phyloP scores from a whole-genome alignment of 2,797 vertebrate species.

The Labroides dimidiatus region DNA sequence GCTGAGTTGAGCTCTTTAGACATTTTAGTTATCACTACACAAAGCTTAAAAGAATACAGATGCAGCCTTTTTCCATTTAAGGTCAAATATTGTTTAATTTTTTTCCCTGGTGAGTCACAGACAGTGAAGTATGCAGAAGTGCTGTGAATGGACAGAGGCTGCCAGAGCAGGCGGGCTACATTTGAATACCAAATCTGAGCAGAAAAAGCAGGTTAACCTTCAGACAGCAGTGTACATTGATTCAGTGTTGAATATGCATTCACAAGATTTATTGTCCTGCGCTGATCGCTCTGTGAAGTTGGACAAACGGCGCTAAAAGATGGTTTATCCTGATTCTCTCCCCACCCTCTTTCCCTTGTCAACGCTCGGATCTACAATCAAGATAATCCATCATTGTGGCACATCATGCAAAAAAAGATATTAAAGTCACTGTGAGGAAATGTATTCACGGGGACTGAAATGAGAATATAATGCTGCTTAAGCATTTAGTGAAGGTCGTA shows the following conservation, averaged over 20 bases:
- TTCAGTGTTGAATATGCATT: slow-evolving; percentile 80
- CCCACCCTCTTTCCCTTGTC: slow-evolving; percentile 63
- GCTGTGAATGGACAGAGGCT: slow-evolving; percentile 52
- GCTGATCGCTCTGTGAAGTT: slow-evolving; percentile 64
- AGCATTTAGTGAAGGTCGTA: slow-evolving; percentile 78
- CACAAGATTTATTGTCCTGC: slow-evolving; percentile 79
- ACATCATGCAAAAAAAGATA: slow-evolving; percentile 81
- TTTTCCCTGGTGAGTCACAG: slow-evolving; percentile 32
- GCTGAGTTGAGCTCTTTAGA: not conserved
- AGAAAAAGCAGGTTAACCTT: slow-evolving; percentile 79
- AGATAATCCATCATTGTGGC: slow-evolving; percentile 84
- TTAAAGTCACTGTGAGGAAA: slow-evolving; percentile 79
- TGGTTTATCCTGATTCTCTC: slow-evolving; percentile 39
- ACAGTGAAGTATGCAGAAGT: slow-evolving; percentile 48
- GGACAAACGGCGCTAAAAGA: slow-evolving; percentile 66
- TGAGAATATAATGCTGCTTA: slow-evolving; percentile 78
- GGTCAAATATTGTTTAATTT: slow-evolving; percentile 34
- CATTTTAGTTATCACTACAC: slow-evolving; percentile 14
- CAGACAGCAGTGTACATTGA: slow-evolving; percentile 75
- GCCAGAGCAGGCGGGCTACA: slow-evolving; percentile 40
- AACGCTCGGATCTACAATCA: slow-evolving; percentile 77
- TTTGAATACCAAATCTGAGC: slow-evolving; percentile 77
- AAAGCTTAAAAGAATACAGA: slow-evolving; percentile 20
- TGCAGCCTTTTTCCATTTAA: slow-evolving; percentile 23
- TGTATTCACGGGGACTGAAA: slow-evolving; percentile 69